A percentile compares a stretch with the other conserved stretches of the same genome.
These are phyloP conservation scores for Eonycteris spelaea DNA, from an alignment of 2,113 vertebrate species.

Conservation along the genomic window DNA sequence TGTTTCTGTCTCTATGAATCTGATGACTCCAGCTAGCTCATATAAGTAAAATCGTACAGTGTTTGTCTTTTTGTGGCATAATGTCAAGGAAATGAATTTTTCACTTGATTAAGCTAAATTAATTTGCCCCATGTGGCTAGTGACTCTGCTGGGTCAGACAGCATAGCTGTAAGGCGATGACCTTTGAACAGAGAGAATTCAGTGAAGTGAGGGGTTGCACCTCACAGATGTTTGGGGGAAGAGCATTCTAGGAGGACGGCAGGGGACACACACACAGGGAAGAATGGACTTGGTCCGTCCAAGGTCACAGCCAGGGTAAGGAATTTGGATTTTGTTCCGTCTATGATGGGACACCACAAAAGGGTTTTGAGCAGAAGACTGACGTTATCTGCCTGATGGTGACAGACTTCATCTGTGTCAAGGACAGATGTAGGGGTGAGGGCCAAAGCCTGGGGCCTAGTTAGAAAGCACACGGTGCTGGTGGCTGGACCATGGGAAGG, in stretches of 20 bases:
- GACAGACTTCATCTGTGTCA: neutral
- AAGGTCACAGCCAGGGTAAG: neutral
- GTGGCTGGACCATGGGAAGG: neutral
- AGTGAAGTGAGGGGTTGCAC: neutral
- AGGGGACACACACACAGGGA: neutral
- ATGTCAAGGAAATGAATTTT: neutral
- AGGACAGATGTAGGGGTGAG: neutral
- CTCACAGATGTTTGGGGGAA: neutral
- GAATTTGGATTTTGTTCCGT: neutral
- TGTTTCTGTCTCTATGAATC: neutral
- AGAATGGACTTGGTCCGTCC: neutral
- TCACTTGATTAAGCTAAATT: neutral
- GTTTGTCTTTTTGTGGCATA: neutral
- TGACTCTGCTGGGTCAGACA: neutral
- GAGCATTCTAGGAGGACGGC: neutral
- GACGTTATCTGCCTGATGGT: neutral
- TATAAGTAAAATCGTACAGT: neutral
- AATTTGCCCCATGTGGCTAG: accelerated
- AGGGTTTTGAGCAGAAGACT: neutral
- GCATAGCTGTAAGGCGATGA: neutral
- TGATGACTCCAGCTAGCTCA: neutral
- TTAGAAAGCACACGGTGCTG: neutral
- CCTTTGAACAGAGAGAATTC: neutral
- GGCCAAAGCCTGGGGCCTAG: neutral
- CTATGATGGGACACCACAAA: neutral